A percentile compares a stretch with the other conserved stretches of the same genome.
These are phyloP conservation scores for Drosophila testacea DNA, from an alignment of 2,888 invertebrate species.

Conservation along the genomic window DNA sequence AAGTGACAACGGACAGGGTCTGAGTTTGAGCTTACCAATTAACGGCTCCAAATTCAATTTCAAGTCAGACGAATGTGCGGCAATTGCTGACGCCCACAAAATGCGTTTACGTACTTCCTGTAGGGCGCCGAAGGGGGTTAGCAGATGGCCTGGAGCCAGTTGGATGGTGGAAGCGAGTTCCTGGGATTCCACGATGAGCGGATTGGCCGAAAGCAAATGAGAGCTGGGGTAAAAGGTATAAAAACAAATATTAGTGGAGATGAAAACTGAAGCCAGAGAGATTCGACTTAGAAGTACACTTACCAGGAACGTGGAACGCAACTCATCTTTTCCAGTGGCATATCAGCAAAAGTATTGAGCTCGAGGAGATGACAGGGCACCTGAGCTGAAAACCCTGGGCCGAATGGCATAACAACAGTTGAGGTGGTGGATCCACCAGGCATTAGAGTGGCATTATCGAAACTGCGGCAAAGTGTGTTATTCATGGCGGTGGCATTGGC, in stretches of 20 bases:
- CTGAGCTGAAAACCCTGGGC: constrained; percentile 13
- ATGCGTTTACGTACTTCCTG: constrained; percentile 83
- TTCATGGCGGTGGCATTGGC: constrained; percentile 61
- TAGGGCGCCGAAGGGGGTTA: constrained; percentile 82
- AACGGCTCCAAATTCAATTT: constrained; percentile 82
- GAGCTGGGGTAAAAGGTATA: constrained; percentile 52
- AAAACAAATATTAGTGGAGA: neutral
- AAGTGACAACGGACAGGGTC: constrained; percentile 1
- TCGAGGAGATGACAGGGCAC: constrained; percentile 79
- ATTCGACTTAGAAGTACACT: constrained; percentile 18
- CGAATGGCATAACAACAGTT: constrained; percentile 23
- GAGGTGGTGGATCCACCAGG: too few species aligned
- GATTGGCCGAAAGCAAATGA: constrained; percentile 83
- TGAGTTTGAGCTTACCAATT: constrained; percentile 74
- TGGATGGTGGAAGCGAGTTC: constrained; percentile 82
- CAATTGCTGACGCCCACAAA: constrained; percentile 83
- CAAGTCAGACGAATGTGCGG: constrained; percentile 77
- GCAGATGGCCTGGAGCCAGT: constrained; percentile 82
- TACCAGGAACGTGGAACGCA: constrained; percentile 80
- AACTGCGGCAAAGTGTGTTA: constrained; percentile 55
- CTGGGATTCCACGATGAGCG: constrained; percentile 80
- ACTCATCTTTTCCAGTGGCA: constrained; percentile 78
- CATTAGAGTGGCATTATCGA: constrained; percentile 55
- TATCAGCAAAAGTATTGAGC: constrained; percentile 79
- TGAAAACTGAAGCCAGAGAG: too few species aligned